Conservation (phyloP, 2,797 vertebrate species). For the Microchirus variegatus region DNA sequence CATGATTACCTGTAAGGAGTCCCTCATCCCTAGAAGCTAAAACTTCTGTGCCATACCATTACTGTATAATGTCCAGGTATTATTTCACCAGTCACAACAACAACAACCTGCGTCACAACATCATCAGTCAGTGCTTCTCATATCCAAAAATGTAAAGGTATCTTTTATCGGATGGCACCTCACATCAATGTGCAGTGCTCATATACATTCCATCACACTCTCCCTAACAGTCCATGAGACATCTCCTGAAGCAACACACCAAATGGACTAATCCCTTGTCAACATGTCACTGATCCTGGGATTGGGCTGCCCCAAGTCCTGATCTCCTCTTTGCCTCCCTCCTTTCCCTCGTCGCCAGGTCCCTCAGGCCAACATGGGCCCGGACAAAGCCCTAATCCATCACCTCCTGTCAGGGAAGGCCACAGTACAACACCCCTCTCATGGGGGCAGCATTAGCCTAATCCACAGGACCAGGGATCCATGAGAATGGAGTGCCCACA, state of each 20-base stretch:
- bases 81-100: constrained; percentile 22
- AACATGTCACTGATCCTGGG: constrained; percentile 82
- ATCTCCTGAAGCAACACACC: constrained; percentile 78
- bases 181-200: constrained; percentile 10
- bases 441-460: constrained; percentile 83
- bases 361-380: constrained; percentile 73
- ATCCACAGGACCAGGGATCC: constrained; percentile 80
- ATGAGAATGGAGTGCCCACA: constrained; percentile 80
- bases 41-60: no score
- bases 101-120: constrained; percentile 12
- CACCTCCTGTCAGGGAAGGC: constrained; percentile 83
- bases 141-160: constrained; percentile 4
- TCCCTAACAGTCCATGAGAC: constrained; percentile 50
- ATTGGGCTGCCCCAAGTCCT: constrained; percentile 70
- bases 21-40: no score
- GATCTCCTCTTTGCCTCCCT: constrained; percentile 58
- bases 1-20: no score
- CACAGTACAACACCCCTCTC: constrained; percentile 66
- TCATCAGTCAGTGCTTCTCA: constrained; percentile 7
- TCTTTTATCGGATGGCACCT: constrained; percentile 7
- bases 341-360: constrained; percentile 63
- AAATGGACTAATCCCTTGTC: constrained; percentile 86
- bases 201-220: constrained; percentile 37
- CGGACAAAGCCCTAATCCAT: constrained; percentile 84
- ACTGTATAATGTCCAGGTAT: not conserved